Percentiles rank a stretch among this genome's conserved stretches.
Evolutionary conservation across 1,140 invertebrate genomes (phyloP).

Genomic region (Camponotus floridanus): DNA sequence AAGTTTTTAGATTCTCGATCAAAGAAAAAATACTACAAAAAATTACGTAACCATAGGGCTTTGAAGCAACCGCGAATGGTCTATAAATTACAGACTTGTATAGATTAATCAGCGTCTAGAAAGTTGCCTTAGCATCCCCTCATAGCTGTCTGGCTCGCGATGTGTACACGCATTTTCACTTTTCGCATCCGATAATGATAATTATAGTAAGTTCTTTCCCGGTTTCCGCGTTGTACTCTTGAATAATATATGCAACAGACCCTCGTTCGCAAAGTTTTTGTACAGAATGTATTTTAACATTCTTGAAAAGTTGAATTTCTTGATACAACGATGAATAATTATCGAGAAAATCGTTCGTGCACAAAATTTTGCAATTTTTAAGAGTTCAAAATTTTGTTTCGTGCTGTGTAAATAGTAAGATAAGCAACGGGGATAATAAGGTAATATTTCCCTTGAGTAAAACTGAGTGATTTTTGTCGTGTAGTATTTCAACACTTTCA

Average conservation of each 20-base stretch:
- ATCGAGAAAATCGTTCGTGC: constrained; percentile 21
- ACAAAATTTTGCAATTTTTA: too few relatives aligned
- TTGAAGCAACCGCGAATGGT: constrained; percentile 29
- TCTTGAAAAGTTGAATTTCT: constrained; percentile 5
- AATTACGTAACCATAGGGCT: constrained; percentile 24
- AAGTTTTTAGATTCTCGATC: background rate
- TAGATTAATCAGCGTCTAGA: constrained; percentile 54
- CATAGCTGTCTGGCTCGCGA: constrained; percentile 7
- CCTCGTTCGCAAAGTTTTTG: constrained; percentile 4
- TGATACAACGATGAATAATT: constrained; percentile 16
- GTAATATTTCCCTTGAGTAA: background rate
- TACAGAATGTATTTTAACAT: constrained; percentile 9
- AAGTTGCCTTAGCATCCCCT: constrained; percentile 41
- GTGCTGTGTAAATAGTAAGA: background rate
- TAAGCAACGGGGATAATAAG: background rate
- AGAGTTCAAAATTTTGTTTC: too few relatives aligned
- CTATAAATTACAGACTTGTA: constrained; percentile 44
- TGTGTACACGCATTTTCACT: constrained; percentile 57
- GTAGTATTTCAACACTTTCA: background rate
- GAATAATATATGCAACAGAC: constrained; percentile 36
- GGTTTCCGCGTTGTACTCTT: background rate
- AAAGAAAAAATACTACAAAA: background rate
- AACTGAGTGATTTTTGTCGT: background rate
- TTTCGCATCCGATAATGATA: constrained; percentile 45
- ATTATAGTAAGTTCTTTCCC: constrained; percentile 30